Evolutionary conservation across 2,113 vertebrate species (phyloP).

Genomic region (Agapornis roseicollis): DNA sequence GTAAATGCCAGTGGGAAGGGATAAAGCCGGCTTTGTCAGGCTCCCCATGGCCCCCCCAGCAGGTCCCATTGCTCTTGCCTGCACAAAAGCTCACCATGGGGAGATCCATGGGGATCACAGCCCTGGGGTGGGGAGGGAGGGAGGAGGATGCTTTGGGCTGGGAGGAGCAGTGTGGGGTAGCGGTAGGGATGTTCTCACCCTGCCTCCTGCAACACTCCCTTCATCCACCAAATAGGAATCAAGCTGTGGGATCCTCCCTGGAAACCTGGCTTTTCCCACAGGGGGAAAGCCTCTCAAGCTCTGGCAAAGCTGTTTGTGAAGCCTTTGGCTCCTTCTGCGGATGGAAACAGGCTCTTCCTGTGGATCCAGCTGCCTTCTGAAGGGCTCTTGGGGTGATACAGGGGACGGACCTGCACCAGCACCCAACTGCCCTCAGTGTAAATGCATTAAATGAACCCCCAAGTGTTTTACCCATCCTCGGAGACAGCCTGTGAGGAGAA

Average conservation of each 20-base stretch:
- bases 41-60: background rate
- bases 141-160: background rate
- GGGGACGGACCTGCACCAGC: background rate
- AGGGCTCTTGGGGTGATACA: background rate
- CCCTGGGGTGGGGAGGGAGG: background rate
- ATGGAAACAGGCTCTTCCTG: rapidly evolving
- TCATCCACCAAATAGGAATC: rapidly evolving
- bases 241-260: background rate
- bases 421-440: background rate
- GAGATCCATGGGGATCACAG: background rate
- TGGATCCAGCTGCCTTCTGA: background rate
- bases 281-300: background rate
- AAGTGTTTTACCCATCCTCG: background rate
- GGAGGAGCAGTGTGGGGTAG: background rate
- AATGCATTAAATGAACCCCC: background rate
- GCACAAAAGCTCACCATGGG: rapidly evolving
- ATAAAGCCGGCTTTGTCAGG: rapidly evolving
- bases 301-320: background rate
- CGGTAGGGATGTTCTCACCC: background rate
- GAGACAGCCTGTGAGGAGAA: background rate
- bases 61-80: background rate
- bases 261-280: rapidly evolving
- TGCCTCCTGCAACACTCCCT: rapidly evolving
- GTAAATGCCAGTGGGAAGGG: rapidly evolving
- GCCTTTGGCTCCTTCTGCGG: background rate